Base-by-base conservation (phyloP, 2,113 vertebrate genomes). In the Aphelocoma coerulescens region DNA sequence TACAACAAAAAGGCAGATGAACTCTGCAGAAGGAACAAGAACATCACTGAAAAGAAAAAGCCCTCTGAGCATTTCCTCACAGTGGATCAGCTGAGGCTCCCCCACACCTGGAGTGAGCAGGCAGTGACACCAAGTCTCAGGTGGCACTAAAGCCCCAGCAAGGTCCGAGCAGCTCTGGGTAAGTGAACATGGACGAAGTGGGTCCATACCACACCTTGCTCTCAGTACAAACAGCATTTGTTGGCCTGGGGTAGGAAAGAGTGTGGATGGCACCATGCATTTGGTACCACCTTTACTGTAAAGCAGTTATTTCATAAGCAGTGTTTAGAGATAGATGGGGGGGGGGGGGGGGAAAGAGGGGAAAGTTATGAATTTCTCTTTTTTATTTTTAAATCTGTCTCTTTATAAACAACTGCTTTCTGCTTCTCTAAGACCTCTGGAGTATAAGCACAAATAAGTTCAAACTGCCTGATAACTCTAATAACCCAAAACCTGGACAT, bases 41-140 rank as follows among this genome's bases (percentile, higher is more conserved):
- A 4, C 14, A 27, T n/a, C n/a, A 33, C 32, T 48, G 59, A 16
- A 35, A 68, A 32, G 41, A 37, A 55, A 26, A 54, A 62, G 11
- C 5, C 16, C 21, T 22, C 23, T 10, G 43, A 43, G 17, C 1
- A 2, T 3, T 17, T 15, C 4, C 4, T 22, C 5, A 0, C 9
- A 23, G 61, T 0, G 1, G 22, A 33, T 57, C 46, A 80, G 55
- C 44, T 51, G 52, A 3, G 2, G 26, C 18, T 32, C 18, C 17
- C 55, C 55, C 8, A 5, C 24, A 4, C 6, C 16, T 9, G 11
- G 20, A 10, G 19, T 0, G 2, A 82, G 61, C 35, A 33, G n/a
- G 51, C 54, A 51, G 39, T 3, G 32, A 41, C 69, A 68, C 30
- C 35, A 55, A 55, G 13, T 39, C 55, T 30, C 28, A 11, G 41